Evolutionary conservation across 2,888 invertebrate genomes (phyloP), one percentile per base, ranked within the genome.

Genomic region (Acrobeloides nanus): DNA sequence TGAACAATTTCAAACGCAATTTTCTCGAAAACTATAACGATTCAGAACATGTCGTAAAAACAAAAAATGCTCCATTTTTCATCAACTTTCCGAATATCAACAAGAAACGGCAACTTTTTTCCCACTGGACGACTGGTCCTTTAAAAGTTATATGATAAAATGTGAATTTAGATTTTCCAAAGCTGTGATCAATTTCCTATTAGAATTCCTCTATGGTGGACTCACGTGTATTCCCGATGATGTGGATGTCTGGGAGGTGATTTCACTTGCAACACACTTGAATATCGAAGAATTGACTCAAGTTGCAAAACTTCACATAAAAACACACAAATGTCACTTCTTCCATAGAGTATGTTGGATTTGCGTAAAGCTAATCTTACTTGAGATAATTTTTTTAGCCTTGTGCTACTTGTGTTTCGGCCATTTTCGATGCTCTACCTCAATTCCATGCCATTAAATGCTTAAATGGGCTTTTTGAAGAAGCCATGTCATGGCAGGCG

Each of bases 201-300:
- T 93, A 51, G 86, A 88, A 64, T 90, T 90, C 74, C 86, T 93
- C 58, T 93, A 93, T 73, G 89, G 90, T 51, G 92, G 92, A 2
- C 84, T 87, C 24, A 85, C 86, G 29, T 84, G 85, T 63, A 84
- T 92, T 46, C 88, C 89, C 4, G 53, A 86, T 86, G 63, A 83
- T 84, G 59, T 68, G 12, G 66, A 67, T 47, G 48, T 64, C 26
- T 68, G 66, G 65, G 67, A 68, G 46, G 43, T 68, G 57, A 85
- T 89, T 0, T 85, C 87, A 0, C 76, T 90, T 45, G 86, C 89
- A 0, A 89, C 90, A 75, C 84, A 89, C 82, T 78, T 90, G 43
- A 85, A 87, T 6, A 76, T 92, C 20, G 89, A 89, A 74, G 89
- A 89, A 0, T 79, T 93, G 4, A 89, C 88, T 73, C 88, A 92